These are phyloP conservation scores for Sinocyclocheilus rhinocerous DNA, from an alignment of 2,113 vertebrate species.

Conservation along the genomic window DNA sequence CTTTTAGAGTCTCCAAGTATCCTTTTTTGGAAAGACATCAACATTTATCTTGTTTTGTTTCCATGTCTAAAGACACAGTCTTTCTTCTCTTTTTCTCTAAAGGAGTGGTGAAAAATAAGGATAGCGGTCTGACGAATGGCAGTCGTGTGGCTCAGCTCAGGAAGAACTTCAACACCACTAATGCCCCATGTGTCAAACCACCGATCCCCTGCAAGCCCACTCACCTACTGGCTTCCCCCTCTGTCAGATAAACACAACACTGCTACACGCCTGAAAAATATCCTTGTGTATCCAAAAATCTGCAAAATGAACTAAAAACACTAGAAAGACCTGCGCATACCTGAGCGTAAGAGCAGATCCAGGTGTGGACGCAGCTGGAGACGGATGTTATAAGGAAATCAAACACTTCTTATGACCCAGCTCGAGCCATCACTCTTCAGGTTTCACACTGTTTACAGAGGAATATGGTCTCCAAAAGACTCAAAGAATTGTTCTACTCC, in stretches of 20 bases:
- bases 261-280: constrained; percentile 9
- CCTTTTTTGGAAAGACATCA: too few relatives aligned
- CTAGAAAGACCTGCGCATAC: not conserved
- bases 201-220: constrained; percentile 57
- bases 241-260: constrained; percentile 38
- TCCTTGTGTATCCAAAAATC: not conserved
- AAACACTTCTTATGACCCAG: constrained; percentile 23
- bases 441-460: constrained; percentile 37
- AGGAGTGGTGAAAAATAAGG: constrained; percentile 28
- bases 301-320: not conserved
- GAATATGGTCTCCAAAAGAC: not conserved
- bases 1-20: too few relatives aligned
- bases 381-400: not conserved
- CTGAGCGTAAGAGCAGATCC: constrained; percentile 25
- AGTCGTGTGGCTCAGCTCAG: constrained; percentile 59
- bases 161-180: constrained; percentile 51
- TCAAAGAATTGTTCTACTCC: constrained; percentile 1
- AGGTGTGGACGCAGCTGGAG: constrained; percentile 25
- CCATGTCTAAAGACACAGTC: constrained; percentile 29
- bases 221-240: constrained; percentile 48
- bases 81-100: not conserved
- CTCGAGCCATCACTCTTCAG: not conserved
- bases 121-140: not conserved
- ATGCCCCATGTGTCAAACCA: constrained; percentile 48
- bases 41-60: not conserved